Base-by-base conservation (phyloP, 1,140 invertebrate species). In the Anadara kagoshimensis region DNA sequence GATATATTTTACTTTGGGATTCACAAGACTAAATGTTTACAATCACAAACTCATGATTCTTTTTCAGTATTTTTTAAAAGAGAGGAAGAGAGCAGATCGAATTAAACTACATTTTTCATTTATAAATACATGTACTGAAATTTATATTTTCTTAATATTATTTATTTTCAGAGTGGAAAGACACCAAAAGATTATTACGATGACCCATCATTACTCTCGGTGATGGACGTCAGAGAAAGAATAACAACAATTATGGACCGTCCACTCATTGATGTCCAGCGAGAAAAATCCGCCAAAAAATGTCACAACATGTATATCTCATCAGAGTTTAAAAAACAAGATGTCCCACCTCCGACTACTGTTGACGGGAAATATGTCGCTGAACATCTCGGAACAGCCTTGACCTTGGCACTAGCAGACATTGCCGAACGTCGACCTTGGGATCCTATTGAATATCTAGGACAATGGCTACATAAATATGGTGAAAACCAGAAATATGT, bases 381-480 rank as follows among this genome's bases (percentile, higher is more conserved):
- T 2, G 69, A 80, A 26, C 75, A 86, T 56, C 59, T 87, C 8
- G 86, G 86, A 10, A 69, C 73, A 41, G 83, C 85, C 5, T 78
- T 87, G 63, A 86, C 84, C 18, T 45, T 78, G 41, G 86, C 85
- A 4, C 63, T 87, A 64, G 75, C 84, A 5, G 85, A 87, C 58
- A 81, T 87, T 24, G 82, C 80, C n/a, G 82, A 81, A 54, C 70
- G 69, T 16, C 67, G 82, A 65, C 86, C 86, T 7, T 79, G 75
- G 69, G 86, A 87, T 64, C 85, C 86, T 5, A 84, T 87, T 24
- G 86, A 87, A 58, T 87, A 84, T 65, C 66, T 87, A 14, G 84
- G 79, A 16, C 69, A 80, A 20, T 87, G 83, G 83, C 74, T 87
- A 36, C 82, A 85, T 74, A 83, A 83, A 65, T 83, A 86, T 76